Evolutionary conservation across 1,140 invertebrate genomes (phyloP).

Genomic region (Drosophila virilis): DNA sequence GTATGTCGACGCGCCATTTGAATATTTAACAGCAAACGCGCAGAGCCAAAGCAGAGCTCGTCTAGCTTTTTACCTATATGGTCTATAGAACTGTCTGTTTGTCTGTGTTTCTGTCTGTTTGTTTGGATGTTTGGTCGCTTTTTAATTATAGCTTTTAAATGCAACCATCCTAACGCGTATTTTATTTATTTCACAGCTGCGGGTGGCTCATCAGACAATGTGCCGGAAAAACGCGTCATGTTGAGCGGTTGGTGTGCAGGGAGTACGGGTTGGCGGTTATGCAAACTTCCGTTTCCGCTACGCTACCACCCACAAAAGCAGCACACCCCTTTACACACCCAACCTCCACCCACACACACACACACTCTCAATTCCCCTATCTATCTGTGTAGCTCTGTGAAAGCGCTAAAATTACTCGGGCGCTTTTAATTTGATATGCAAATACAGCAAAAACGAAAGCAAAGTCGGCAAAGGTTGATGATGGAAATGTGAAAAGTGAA

Average conservation of each 20-base stretch:
- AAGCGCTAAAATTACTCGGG: constrained; percentile 79
- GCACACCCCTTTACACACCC: neutral
- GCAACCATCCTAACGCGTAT: constrained; percentile 75
- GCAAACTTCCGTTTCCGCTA: constrained; percentile 68
- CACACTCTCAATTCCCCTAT: constrained; percentile 2
- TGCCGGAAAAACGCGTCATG: constrained; percentile 75
- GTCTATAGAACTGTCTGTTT: constrained; percentile 22
- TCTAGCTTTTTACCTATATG: constrained; percentile 52
- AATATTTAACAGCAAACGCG: constrained; percentile 66
- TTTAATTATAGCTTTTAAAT: constrained; percentile 83
- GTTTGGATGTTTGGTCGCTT: constrained; percentile 69
- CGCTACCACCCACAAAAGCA: constrained; percentile 21
- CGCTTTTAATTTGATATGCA: constrained; percentile 83
- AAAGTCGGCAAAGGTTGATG: constrained; percentile 73
- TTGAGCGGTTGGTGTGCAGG: constrained; percentile 11
- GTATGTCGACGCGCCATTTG: constrained; percentile 75
- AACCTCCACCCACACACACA: too few species aligned
- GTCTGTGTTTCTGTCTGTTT: constrained; percentile 13
- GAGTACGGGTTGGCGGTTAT: constrained; percentile 4
- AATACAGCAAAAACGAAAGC: constrained; percentile 80
- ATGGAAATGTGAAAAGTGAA: constrained; percentile 81
- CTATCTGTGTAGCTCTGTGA: constrained; percentile 55
- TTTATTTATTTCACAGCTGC: constrained; percentile 81
- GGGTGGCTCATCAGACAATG: constrained; percentile 78
- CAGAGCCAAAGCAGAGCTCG: constrained; percentile 38